Evolutionary conservation across 30 jellyfish, hydroid and myxozoan genomes (phyloP).

Genomic region (Mastigias papua): DNA sequence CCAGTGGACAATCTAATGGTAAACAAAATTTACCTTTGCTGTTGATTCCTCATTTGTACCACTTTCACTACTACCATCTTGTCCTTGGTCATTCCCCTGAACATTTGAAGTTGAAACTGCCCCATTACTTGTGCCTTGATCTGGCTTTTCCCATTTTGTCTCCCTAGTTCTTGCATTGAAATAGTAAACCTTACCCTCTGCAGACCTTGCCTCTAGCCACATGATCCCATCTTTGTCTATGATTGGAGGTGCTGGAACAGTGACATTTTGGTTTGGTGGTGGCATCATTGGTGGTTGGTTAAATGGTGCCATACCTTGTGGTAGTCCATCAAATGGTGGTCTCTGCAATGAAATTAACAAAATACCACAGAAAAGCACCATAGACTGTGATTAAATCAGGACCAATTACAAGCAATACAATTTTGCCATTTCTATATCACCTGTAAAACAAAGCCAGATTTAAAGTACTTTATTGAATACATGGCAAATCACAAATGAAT

Average conservation of each 20-base stretch:
- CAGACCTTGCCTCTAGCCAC: slow-evolving; percentile 98
- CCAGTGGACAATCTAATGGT: not conserved
- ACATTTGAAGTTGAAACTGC: not conserved
- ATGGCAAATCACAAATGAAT: too few relatives aligned
- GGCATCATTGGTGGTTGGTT: slow-evolving; percentile 69
- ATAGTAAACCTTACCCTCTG: slow-evolving; percentile 94
- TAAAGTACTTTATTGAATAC: too few relatives aligned
- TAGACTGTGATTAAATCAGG: too few relatives aligned
- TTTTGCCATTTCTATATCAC: too few relatives aligned
- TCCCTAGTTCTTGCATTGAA: slow-evolving; percentile 97
- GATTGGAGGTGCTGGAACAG: slow-evolving; percentile 94
- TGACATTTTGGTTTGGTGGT: slow-evolving; percentile 81
- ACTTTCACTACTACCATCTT: not conserved
- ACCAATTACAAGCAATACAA: too few relatives aligned
- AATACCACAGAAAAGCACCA: not conserved
- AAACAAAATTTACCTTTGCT: not conserved
- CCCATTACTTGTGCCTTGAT: slow-evolving; percentile 3
- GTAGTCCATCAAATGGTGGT: slow-evolving; percentile 31
- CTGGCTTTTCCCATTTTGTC: slow-evolving; percentile 94
- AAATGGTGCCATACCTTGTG: slow-evolving; percentile 29
- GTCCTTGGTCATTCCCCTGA: slow-evolving; percentile 11
- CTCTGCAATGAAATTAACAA: not conserved
- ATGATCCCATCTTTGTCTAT: slow-evolving; percentile 91
- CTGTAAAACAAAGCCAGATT: too few relatives aligned
- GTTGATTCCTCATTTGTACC: not conserved